Evolutionary conservation across 2,888 invertebrate species (phyloP), one percentile per base, ranked within the genome.

Genomic region (Plagodis pulveraria): DNA sequence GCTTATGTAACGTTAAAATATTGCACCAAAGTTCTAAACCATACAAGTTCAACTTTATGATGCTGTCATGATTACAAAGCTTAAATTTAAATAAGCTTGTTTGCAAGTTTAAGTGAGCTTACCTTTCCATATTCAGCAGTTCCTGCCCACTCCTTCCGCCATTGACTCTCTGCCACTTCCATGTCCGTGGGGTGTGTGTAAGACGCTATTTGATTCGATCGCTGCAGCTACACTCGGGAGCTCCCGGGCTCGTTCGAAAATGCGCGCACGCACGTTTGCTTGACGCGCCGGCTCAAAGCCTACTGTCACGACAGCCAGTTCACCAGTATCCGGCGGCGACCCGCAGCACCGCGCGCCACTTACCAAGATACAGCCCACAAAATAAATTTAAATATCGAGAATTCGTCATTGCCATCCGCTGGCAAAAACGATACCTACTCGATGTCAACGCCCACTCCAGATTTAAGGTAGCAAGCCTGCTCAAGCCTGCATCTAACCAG

Each of bases 71-170:
- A 56, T 61, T 35, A 56, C 52, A 49, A 56, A 61, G 60, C 56
- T 52, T 56, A 44, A 38, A 56, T 56, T 58, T 41, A 47, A 57
- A 54, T 45, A 46, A 49, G 42, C 49, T 50, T 44, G 10, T 67
- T 69, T 48, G n/a, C 50, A 55, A 45, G 47, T 51, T 43, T 65
- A 36, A 7, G 36, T 36, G 73, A 67, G 68, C 83, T 86, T 73
- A 92, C 92, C 84, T 92, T 91, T 73, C 92, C 92, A 81, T 88
- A 92, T 81, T 92, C 92, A 72, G 92, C 92, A 50, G 89, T 84
- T 66, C 92, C 92, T 67, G 92, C 86, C 92, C 92, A 92, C 84
- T 91, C 84, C 77, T 89, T 82, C 70, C 87, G 87, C 92, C 92
- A 92, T 81, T 91, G 91, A 78, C 56, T 52, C 58, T 87, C 91